phyloP scores from a whole-genome alignment of 2,888 invertebrate genomes.

The Serripes groenlandicus region DNA sequence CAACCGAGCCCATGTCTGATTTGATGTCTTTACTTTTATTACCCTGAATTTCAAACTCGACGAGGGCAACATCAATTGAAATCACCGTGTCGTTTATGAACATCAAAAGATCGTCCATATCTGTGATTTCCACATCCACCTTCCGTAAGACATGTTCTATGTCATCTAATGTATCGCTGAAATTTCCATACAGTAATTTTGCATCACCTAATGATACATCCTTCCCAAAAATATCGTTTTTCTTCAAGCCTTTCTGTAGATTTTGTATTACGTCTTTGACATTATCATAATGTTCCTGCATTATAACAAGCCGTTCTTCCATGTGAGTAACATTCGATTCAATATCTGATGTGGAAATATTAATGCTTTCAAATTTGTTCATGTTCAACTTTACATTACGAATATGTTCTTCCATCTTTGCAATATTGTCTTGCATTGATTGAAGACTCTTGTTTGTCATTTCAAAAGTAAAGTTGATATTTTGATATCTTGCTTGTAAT shows the following conservation, averaged over 20 bases:
- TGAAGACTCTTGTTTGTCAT: conserved; percentile 55
- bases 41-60: conserved; percentile 44
- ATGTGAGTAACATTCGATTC: conserved; percentile 45
- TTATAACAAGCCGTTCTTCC: conserved; percentile 55
- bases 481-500: conserved; percentile 38
- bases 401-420: conserved; percentile 31
- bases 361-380: conserved; percentile 38
- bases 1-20: conserved; percentile 31
- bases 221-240: conserved; percentile 31
- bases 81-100: conserved; percentile 49
- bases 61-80: conserved; percentile 39
- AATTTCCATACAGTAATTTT: conserved; percentile 29
- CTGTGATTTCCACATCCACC: conserved; percentile 47
- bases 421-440: conserved; percentile 43
- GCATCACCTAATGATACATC: conserved; percentile 48
- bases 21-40: conserved; percentile 25
- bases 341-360: conserved; percentile 52
- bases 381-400: conserved; percentile 44
- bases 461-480: conserved; percentile 38
- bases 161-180: conserved; percentile 46
- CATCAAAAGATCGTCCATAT: conserved; percentile 52
- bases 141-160: conserved; percentile 50
- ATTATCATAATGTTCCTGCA: conserved; percentile 61
- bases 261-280: conserved; percentile 45
- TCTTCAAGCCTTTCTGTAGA: conserved; percentile 31